Evolutionary conservation across 1,140 invertebrate species (phyloP).

Genomic region (Pristionchus pacificus): DNA sequence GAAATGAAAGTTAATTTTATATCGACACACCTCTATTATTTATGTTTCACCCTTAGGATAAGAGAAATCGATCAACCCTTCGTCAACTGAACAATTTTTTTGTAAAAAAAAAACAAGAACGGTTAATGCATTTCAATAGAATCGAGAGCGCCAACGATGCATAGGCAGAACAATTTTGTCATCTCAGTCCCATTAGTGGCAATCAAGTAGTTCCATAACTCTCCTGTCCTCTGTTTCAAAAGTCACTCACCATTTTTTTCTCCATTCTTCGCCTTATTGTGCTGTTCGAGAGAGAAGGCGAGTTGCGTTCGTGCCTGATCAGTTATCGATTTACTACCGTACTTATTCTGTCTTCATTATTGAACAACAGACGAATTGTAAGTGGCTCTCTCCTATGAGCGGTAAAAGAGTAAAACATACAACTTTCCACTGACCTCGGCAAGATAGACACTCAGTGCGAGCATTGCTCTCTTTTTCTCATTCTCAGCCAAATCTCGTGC

Average conservation of each 20-base stretch:
- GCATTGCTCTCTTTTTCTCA: slow-evolving; percentile 24
- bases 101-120: no score
- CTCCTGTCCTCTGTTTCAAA: background rate
- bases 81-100: no score
- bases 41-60: no score
- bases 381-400: slow-evolving; percentile 14
- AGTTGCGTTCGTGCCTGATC: background rate
- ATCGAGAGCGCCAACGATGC: no score
- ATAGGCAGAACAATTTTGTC: no score
- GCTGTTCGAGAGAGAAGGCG: background rate
- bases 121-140: no score
- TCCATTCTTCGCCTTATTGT: background rate
- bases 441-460: slow-evolving; percentile 30
- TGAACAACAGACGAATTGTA: slow-evolving; percentile 7
- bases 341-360: slow-evolving; percentile 1
- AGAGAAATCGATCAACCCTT: no score
- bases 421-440: slow-evolving; percentile 7
- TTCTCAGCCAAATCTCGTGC: slow-evolving; percentile 20
- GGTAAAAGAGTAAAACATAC: background rate
- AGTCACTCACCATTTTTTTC: background rate
- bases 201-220: no score
- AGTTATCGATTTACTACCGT: background rate
- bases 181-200: no score
- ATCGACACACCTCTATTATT: no score
- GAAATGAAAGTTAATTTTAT: no score